A percentile compares a stretch with the other conserved stretches of the same genome.
phyloP scores from a whole-genome alignment of 2,888 invertebrate species.

The Vannuccia rotundouncinata region DNA sequence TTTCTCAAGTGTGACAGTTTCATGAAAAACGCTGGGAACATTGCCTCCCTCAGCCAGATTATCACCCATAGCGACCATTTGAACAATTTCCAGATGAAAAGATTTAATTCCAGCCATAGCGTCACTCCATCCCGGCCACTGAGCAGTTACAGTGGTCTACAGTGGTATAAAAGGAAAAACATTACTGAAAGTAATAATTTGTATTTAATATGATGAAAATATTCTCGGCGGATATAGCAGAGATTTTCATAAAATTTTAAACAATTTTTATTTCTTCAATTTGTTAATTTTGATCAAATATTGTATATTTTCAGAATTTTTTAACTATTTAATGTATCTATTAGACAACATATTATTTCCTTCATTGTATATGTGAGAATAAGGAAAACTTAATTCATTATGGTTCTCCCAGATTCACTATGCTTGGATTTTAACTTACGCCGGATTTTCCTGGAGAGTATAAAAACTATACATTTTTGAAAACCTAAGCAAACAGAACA shows the following conservation, averaged over 20 bases:
- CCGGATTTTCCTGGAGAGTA: not conserved
- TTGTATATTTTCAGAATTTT: too few species aligned
- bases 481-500: not conserved
- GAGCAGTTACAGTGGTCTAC: not conserved
- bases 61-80: not conserved
- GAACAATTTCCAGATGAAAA: not conserved
- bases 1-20: not conserved
- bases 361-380: too few species aligned
- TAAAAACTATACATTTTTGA: not conserved
- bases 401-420: not conserved
- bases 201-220: too few species aligned
- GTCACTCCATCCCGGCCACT: constrained; percentile 13
- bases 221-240: too few species aligned
- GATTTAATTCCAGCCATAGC: not conserved
- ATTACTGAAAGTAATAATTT: too few species aligned
- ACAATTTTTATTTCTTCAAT: too few species aligned
- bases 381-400: too few species aligned
- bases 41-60: not conserved
- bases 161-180: too few species aligned
- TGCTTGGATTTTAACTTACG: not conserved
- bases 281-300: too few species aligned
- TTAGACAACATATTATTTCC: too few species aligned
- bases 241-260: too few species aligned
- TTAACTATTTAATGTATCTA: too few species aligned
- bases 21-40: not conserved